These are phyloP conservation scores for Cydia splendana DNA, from an alignment of 1,140 invertebrate genomes.

Conservation along the genomic window DNA sequence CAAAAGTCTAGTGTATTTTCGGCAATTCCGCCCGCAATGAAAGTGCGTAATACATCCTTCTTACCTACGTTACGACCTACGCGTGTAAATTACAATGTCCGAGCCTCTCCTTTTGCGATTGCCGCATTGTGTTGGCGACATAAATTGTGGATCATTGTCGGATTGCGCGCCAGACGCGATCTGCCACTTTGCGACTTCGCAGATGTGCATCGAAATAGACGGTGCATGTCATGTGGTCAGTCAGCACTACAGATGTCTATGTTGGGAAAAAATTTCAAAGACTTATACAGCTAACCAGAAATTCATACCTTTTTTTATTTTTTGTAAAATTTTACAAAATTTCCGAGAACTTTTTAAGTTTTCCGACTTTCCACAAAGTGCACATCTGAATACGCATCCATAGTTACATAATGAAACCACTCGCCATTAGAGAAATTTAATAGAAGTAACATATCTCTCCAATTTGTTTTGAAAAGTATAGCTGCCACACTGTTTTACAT, in stretches of 20 bases:
- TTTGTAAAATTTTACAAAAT: no score
- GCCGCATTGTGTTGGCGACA: neutral
- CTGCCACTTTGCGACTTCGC: neutral
- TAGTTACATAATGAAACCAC: no score
- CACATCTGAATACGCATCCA: no score
- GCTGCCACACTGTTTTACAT: no score
- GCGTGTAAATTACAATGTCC: neutral
- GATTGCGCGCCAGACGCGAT: neutral
- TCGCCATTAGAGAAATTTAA: no score
- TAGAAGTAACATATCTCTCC: no score
- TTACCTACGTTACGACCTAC: neutral
- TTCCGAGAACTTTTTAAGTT: no score
- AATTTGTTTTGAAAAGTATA: no score
- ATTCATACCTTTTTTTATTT: neutral
- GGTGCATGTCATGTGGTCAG: neutral
- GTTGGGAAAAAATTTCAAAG: no score
- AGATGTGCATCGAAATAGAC: neutral
- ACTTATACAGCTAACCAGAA: no score
- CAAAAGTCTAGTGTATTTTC: no score
- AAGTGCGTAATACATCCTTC: neutral
- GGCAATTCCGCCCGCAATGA: slow-evolving; percentile 23
- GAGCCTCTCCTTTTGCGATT: neutral
- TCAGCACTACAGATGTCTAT: neutral
- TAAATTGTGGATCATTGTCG: slow-evolving; percentile 1
- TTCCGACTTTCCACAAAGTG: no score